phyloP scores from a whole-genome alignment of 2,797 vertebrate genomes.

The Bucorvus abyssinicus region DNA sequence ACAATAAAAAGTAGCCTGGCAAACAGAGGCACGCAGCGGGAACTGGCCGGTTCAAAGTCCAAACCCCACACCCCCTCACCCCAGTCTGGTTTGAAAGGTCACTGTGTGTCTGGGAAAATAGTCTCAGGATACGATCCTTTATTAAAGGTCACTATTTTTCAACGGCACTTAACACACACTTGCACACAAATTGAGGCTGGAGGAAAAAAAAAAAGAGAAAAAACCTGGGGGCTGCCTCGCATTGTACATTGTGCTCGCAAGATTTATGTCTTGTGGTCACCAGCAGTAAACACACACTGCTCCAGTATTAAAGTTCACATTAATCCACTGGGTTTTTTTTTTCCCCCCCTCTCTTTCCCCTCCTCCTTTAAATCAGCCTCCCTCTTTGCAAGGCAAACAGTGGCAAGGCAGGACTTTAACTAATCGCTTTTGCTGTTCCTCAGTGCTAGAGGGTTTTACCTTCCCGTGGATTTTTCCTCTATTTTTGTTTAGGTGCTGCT shows the following conservation, averaged over 20 bases:
- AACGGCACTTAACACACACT: constrained; percentile 84
- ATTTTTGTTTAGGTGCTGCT: background rate
- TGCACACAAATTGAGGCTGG: constrained; percentile 77
- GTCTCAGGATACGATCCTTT: constrained; percentile 92
- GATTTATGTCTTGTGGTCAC: constrained; percentile 84
- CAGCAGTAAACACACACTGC: constrained; percentile 76
- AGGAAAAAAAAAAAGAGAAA: background rate
- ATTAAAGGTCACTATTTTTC: constrained; percentile 96
- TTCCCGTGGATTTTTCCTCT: background rate
- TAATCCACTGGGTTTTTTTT: constrained; percentile 55
- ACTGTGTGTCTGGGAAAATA: constrained; percentile 94
- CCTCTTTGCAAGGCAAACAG: constrained; percentile 64
- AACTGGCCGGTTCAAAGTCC: constrained; percentile 88
- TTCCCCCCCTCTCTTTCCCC: background rate
- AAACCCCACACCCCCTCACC: constrained; percentile 84
- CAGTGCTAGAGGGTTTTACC: constrained; percentile 4
- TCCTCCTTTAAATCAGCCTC: constrained; percentile 55
- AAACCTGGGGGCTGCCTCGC: constrained; percentile 55
- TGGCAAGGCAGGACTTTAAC: constrained; percentile 49
- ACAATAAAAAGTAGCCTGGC: constrained; percentile 86
- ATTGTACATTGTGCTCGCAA: constrained; percentile 76
- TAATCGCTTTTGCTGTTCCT: constrained; percentile 55
- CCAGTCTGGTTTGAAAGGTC: constrained; percentile 97
- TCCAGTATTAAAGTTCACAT: constrained; percentile 73
- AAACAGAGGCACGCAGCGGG: constrained; percentile 87